These are phyloP conservation scores for Cladopsammia gracilis DNA, from an alignment of 64 coral and sea anemone species.

Conservation along the genomic window DNA sequence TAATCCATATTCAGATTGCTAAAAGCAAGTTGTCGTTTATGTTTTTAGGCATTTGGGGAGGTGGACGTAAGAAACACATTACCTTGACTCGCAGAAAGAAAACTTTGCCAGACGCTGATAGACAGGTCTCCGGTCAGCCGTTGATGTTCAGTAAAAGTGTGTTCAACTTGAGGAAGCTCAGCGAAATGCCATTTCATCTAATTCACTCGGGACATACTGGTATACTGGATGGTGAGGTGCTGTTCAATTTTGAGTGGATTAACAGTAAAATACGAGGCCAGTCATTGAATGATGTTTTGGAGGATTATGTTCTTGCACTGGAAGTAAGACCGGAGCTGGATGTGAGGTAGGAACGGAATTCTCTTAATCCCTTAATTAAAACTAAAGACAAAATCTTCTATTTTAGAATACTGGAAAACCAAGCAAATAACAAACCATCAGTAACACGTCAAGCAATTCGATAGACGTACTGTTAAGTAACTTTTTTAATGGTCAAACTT, in stretches of 20 bases:
- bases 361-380: too few species aligned
- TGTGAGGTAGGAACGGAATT: conserved; percentile 56
- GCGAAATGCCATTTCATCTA: conserved; percentile 82
- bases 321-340: conserved; percentile 53
- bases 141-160: conserved; percentile 81
- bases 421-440: too few species aligned
- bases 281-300: conserved; percentile 71
- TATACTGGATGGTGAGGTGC: conserved; percentile 34
- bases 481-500: too few species aligned
- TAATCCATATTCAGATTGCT: too few species aligned
- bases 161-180: conserved; percentile 90
- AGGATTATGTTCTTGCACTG: conserved; percentile 79
- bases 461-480: too few species aligned
- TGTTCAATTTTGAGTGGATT: conserved; percentile 95
- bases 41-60: conserved; percentile 79
- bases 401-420: too few species aligned
- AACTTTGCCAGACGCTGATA: conserved; percentile 82
- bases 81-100: conserved; percentile 82
- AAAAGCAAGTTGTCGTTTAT: too few species aligned
- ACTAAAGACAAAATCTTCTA: too few species aligned
- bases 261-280: conserved; percentile 73
- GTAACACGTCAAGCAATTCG: too few species aligned
- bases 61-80: conserved; percentile 84
- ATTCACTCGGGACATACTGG: conserved; percentile 26
- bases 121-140: conserved; percentile 82